Evolutionary conservation across 2,888 invertebrate species (phyloP).

Genomic region (Orthosia incerta): DNA sequence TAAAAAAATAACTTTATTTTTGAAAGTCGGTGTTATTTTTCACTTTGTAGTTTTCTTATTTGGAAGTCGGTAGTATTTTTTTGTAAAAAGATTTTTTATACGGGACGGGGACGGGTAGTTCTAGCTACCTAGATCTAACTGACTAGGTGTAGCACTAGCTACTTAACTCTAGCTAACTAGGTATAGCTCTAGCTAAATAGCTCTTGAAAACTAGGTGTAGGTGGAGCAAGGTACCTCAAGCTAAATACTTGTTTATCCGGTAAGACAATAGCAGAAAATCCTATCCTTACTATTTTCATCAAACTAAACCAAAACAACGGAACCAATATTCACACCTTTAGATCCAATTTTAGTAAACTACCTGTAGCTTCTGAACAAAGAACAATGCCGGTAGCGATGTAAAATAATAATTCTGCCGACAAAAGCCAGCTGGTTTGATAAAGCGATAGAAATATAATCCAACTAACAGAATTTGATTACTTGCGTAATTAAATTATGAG

Average conservation of each 20-base stretch:
- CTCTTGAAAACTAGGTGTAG: too few relatives aligned
- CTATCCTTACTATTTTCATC: background rate
- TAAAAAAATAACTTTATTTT: too few relatives aligned
- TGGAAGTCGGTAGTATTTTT: too few relatives aligned
- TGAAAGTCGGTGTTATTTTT: too few relatives aligned
- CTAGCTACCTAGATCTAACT: too few relatives aligned
- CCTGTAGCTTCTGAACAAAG: slow-evolving; percentile 40
- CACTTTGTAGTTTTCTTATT: too few relatives aligned
- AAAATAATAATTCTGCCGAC: slow-evolving; percentile 50
- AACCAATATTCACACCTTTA: slow-evolving; percentile 11
- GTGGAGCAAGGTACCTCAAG: too few relatives aligned
- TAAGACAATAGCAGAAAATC: background rate
- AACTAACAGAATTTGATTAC: slow-evolving; percentile 61
- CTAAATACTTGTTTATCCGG: slow-evolving; percentile 1
- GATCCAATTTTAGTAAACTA: slow-evolving; percentile 30
- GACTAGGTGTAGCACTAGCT: too few relatives aligned
- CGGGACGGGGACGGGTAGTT: too few relatives aligned
- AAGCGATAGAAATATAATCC: slow-evolving; percentile 62
- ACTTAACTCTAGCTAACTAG: too few relatives aligned
- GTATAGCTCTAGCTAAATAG: too few relatives aligned
- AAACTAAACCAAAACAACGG: slow-evolving; percentile 13
- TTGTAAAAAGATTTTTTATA: too few relatives aligned
- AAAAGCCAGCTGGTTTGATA: slow-evolving; percentile 51
- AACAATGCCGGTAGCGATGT: slow-evolving; percentile 21
- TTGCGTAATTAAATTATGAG: slow-evolving; percentile 52